Evolutionary conservation across 2,113 vertebrate species (phyloP), one percentile per base, ranked within the genome.

Genomic region (Apodemus speciosus): DNA sequence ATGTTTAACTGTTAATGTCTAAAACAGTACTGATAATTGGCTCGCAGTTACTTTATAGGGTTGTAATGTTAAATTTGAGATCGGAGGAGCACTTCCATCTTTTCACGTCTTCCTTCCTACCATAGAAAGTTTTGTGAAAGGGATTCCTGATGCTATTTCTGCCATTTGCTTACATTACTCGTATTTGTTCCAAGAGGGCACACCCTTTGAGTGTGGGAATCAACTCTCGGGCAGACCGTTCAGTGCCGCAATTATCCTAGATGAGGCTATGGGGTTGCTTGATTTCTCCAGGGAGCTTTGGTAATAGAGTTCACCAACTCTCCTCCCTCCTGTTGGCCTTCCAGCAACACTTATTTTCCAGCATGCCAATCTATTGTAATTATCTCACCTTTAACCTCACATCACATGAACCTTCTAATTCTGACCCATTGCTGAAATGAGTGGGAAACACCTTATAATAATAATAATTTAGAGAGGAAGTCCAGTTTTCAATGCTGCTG

Each of bases 141-240:
- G 88, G 96, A 96, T 95, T 97, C 87, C 97, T 97, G 95, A 91
- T 97, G 85, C 96, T 97, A 93, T 97, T 98, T 97, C 95, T 98
- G 96, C 88, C 77, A 40, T 92, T 95, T 96, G 88, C 97, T 98
- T 94, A 89, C 91, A 90, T 98, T 95, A 86, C 85, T 83, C 93
- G 91, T 95, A 96, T 93, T 96, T 95, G 93, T 96, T 95, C 97
- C 96, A 30, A 46, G 93, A 95, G 97, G 92, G 89, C 96, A 96
- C 97, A 97, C 95, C 90, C 97, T 97, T 71, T 27, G 81, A 97
- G 90, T 96, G 94, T 98, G 97, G 96, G 97, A 98, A 98, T 95
- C 0, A 7, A 95, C 93, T 92, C 96, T 88, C 92, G 91, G 93
- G 95, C 89, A 95, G 85, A 94, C 72, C 13, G 66, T 91, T 64